Conservation (phyloP, 1,140 invertebrate species). For the Orchesella cincta region DNA sequence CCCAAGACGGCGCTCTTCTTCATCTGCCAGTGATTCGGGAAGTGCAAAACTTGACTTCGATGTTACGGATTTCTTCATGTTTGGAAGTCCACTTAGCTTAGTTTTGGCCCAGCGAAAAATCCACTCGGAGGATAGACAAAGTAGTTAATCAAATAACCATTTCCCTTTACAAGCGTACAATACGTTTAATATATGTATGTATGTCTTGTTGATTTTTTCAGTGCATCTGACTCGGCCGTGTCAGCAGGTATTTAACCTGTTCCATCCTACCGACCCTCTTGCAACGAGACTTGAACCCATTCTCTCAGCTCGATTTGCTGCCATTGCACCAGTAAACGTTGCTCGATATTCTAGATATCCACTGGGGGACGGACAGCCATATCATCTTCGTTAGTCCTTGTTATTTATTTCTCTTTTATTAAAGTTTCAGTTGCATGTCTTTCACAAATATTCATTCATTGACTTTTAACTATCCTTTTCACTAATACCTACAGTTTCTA, state of each 20-base stretch:
- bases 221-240: conserved; percentile 64
- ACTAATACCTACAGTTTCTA: too few relatives aligned
- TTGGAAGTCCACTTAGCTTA: conserved; percentile 91
- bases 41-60: conserved; percentile 85
- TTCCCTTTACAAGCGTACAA: not conserved
- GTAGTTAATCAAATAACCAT: conserved; percentile 54
- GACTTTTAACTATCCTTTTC: too few relatives aligned
- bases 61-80: conserved; percentile 93
- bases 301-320: conserved; percentile 85
- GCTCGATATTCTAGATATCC: conserved; percentile 95
- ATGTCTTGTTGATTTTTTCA: conserved; percentile 16
- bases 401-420: too few relatives aligned
- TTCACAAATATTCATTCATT: too few relatives aligned
- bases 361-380: conserved; percentile 92
- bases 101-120: conserved; percentile 87
- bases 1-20: conserved; percentile 51
- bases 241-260: conserved; percentile 97
- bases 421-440: too few relatives aligned
- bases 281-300: conserved; percentile 91
- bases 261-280: conserved; percentile 96
- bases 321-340: conserved; percentile 88
- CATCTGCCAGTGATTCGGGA: conserved; percentile 66
- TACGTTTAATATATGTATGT: not conserved
- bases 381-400: conserved; percentile 71
- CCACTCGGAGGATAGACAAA: conserved; percentile 64